Conservation (phyloP, 2,888 invertebrate species). For the Pristionchus entomophagus region DNA sequence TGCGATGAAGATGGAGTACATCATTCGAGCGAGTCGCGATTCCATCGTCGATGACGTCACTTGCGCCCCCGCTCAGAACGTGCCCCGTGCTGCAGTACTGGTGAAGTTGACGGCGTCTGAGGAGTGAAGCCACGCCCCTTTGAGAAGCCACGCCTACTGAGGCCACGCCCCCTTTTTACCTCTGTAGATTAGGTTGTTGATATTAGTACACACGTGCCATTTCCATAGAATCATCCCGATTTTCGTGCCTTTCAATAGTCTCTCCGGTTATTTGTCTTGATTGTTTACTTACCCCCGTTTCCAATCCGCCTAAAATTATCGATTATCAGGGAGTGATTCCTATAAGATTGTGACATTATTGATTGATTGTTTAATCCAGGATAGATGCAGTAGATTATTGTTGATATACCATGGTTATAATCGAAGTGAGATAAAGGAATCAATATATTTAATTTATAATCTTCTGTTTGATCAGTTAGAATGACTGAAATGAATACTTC, state of each 20-base stretch:
- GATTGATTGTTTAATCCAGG: not conserved
- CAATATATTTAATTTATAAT: not conserved
- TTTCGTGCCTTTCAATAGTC: not conserved
- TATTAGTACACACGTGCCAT: constrained; percentile 24
- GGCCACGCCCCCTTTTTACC: not conserved
- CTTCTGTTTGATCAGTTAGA: not conserved
- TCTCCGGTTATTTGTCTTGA: not conserved
- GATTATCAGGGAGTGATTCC: constrained; percentile 33
- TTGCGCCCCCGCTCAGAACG: constrained; percentile 69
- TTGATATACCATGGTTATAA: not conserved
- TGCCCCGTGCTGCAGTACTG: constrained; percentile 69
- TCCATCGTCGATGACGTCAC: constrained; percentile 63
- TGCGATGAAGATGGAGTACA: constrained; percentile 99
- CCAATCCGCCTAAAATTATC: not conserved
- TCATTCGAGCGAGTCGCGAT: constrained; percentile 80
- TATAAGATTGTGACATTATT: constrained; percentile 27
- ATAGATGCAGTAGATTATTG: not conserved
- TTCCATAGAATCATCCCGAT: not conserved
- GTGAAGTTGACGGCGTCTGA: constrained; percentile 58
- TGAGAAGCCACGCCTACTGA: not conserved
- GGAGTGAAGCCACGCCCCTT: not conserved
- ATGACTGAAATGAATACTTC: not conserved
- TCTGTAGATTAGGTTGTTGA: constrained; percentile 4
- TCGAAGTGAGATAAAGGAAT: not conserved
- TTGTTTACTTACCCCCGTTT: not conserved